Evolutionary conservation across 2,113 vertebrate species (phyloP).

Genomic region (Progne subis): DNA sequence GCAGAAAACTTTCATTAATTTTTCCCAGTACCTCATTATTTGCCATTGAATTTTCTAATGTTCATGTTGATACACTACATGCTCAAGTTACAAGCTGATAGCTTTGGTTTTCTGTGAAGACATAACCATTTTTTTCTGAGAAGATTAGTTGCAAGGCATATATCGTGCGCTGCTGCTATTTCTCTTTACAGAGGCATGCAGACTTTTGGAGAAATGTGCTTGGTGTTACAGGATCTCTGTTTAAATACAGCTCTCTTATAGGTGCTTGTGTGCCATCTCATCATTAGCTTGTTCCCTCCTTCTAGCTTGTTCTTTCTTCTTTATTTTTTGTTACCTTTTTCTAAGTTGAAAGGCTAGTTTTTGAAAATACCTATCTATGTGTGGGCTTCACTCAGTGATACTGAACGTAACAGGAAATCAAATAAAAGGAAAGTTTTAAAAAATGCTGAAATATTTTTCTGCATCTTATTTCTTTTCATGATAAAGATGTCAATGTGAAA

Average conservation of each 20-base stretch:
- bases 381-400: neutral
- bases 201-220: neutral
- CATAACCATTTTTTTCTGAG: neutral
- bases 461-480: neutral
- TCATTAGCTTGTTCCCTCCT: neutral
- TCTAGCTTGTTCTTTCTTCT: neutral
- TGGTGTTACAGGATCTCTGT: neutral
- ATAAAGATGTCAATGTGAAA: neutral
- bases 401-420: neutral
- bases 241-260: neutral
- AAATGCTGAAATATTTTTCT: neutral
- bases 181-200: neutral
- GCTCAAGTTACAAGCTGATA: neutral
- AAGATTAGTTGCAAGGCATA: neutral
- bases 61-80: neutral
- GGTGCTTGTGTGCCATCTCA: neutral
- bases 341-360: neutral
- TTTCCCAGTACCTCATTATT: neutral
- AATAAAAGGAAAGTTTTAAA: neutral
- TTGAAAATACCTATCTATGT: neutral
- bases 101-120: neutral
- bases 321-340: neutral
- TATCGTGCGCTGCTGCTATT: neutral
- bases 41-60: neutral
- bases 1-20: neutral